phyloP scores from a whole-genome alignment of 23 tunicate species.

The Ascidia mentula region DNA sequence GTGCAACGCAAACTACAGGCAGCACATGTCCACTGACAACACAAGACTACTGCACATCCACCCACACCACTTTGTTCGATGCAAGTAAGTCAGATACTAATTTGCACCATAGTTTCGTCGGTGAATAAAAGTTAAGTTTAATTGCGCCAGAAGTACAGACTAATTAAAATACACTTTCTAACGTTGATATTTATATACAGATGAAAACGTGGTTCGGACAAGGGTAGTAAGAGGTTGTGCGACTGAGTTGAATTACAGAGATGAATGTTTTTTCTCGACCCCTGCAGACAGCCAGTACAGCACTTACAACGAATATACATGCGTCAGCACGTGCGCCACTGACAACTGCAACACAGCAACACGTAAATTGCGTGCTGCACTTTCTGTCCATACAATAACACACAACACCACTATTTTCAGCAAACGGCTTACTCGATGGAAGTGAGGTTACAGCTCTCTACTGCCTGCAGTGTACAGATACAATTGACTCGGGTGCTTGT shows the following conservation, averaged over 20 bases:
- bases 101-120: no score
- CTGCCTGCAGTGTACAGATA: conserved; percentile 17
- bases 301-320: conserved; percentile 32
- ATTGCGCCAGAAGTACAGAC: no score
- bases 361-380: background rate
- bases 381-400: background rate
- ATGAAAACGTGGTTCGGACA: conserved; percentile 10
- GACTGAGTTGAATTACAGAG: background rate
- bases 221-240: conserved; percentile 18
- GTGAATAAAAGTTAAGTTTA: background rate
- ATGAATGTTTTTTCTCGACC: conserved; percentile 25
- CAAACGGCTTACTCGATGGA: conserved; percentile 37
- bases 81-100: conserved; percentile 27
- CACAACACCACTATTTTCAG: conserved; percentile 8
- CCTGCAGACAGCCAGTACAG: background rate
- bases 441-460: conserved; percentile 24
- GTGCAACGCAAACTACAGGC: conserved; percentile 20
- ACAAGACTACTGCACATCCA: conserved; percentile 12
- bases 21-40: conserved; percentile 9
- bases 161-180: background rate
- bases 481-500: background rate
- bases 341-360: conserved; percentile 41
- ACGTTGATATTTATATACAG: background rate
- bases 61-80: conserved; percentile 8
- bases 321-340: conserved; percentile 15